Evolutionary conservation across 2,888 invertebrate genomes (phyloP), one percentile per base, ranked within the genome.

Genomic region (Deilephila porcellus): DNA sequence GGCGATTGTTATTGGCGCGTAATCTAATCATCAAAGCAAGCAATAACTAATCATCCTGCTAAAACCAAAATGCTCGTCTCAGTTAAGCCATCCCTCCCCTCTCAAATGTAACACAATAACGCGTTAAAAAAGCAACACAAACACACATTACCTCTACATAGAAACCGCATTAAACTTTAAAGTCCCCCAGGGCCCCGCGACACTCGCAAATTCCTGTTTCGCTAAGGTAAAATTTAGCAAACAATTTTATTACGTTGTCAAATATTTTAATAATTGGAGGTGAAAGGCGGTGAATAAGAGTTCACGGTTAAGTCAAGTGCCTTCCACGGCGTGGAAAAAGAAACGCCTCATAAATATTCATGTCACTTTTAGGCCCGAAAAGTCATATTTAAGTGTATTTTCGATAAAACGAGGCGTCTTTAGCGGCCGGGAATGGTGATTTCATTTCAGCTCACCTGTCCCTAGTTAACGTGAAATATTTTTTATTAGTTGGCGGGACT

Each of bases 271-370:
- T 78, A 80, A 81, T 81, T 78, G 74, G 76, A 73, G 73, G 75
- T 63, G 76, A 74, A 75, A 74, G 80, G 77, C 79, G 73, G 76
- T 45, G 67, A 67, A 45, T 52, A 67, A 52, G 67, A 25, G 67
- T 78, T 73, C 73, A 76, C 77, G 77, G 77, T 78, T 78, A 77
- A 80, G 79, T 78, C 81, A 82, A 85, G 85, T 85, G 85, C 87
- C 85, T 85, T 88, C 86, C 83, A 80, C 78, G 78, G 78, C 83
- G 83, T 80, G 82, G 88, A 85, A 91, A 90, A 88, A 90, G 86
- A 86, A 86, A 81, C 79, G 82, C 76, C 86, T 93, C 91, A 94
- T 94, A 91, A 94, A 93, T 94, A 93, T 94, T 93, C 94, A 93
- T 91, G 88, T 88, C 87, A 90, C 89, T 89, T 91, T 89, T 86